phyloP scores from a whole-genome alignment of 2,888 invertebrate genomes.

The Cheilosia vulpina region DNA sequence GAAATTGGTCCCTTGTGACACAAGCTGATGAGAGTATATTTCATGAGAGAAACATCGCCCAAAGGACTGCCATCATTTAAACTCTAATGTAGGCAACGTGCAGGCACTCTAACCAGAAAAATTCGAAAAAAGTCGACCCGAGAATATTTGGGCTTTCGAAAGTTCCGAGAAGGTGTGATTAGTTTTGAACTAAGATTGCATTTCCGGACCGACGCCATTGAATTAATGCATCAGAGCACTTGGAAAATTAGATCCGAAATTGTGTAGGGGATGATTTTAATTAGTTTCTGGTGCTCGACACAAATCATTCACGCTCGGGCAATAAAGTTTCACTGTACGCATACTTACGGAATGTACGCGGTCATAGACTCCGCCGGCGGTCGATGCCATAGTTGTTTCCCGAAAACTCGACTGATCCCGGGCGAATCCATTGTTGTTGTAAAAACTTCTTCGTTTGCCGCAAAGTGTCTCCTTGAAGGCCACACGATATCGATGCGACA shows the following conservation, averaged over 20 bases:
- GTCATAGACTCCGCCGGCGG: conserved; percentile 78
- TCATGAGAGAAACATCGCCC: no score
- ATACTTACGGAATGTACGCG: conserved; percentile 78
- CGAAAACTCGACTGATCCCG: conserved; percentile 87
- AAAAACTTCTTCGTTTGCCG: conserved; percentile 84
- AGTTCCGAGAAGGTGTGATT: neutral
- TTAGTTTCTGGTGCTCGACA: no score
- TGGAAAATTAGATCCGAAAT: no score
- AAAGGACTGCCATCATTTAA: neutral
- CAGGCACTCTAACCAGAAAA: neutral
- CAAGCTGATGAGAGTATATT: accelerated
- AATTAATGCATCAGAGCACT: no score
- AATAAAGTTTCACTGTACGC: neutral
- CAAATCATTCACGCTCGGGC: no score
- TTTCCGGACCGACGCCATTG: neutral
- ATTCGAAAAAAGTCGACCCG: neutral
- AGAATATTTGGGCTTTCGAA: neutral
- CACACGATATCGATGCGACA: conserved; percentile 90
- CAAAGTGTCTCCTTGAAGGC: conserved; percentile 91
- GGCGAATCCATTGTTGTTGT: conserved; percentile 84
- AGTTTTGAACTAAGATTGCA: neutral
- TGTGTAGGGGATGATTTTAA: no score
- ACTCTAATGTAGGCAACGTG: neutral
- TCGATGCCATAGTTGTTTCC: conserved; percentile 84
- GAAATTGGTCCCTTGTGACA: neutral